Evolutionary conservation across 2,888 invertebrate genomes (phyloP).

Genomic region (Himalopsyche japonica): DNA sequence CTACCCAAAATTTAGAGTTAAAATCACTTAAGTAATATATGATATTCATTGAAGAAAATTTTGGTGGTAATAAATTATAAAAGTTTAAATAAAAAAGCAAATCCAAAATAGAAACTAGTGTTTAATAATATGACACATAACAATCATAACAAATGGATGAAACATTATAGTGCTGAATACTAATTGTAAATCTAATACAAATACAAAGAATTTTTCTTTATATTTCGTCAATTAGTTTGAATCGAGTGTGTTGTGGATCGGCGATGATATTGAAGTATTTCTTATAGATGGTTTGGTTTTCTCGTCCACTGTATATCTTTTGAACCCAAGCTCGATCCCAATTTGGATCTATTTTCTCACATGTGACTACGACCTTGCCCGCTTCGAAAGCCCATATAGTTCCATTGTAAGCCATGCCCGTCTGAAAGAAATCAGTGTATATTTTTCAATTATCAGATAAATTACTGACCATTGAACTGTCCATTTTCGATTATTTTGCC

Average conservation of each 20-base stretch:
- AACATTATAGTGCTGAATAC: neutral
- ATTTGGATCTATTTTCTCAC: slow-evolving; percentile 78
- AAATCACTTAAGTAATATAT: too few relatives aligned
- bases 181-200: neutral
- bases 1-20: too few relatives aligned
- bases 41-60: too few relatives aligned
- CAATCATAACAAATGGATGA: too few relatives aligned
- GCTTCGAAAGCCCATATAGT: slow-evolving; percentile 79
- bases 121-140: too few relatives aligned
- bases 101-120: too few relatives aligned
- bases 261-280: slow-evolving; percentile 86
- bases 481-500: too few relatives aligned
- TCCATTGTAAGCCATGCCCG: slow-evolving; percentile 78
- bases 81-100: too few relatives aligned
- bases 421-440: slow-evolving; percentile 58
- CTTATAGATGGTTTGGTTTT: slow-evolving; percentile 72
- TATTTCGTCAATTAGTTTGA: slow-evolving; percentile 74
- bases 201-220: slow-evolving; percentile 47
- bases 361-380: slow-evolving; percentile 79
- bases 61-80: too few relatives aligned
- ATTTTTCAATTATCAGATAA: too few relatives aligned
- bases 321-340: slow-evolving; percentile 79
- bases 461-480: too few relatives aligned
- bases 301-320: slow-evolving; percentile 65
- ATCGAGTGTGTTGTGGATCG: slow-evolving; percentile 74